Percentiles rank a stretch among this genome's conserved stretches.
phyloP scores from a whole-genome alignment of 2,113 vertebrate species.

The Heloderma charlesbogerti region DNA sequence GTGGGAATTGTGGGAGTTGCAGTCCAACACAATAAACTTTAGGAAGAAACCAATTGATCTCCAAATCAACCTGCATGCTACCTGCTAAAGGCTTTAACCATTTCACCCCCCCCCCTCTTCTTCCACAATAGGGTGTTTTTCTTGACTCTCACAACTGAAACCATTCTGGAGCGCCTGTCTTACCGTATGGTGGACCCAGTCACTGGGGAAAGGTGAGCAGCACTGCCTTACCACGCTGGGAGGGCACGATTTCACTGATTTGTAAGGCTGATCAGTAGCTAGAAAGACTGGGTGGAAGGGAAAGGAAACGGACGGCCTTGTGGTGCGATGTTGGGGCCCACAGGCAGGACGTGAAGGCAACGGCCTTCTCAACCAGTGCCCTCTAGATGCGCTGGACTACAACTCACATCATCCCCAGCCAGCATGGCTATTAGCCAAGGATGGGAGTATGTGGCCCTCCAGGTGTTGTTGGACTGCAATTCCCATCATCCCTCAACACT shows the following conservation, averaged over 20 bases:
- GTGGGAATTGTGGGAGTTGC: no score
- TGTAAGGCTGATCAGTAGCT: not conserved
- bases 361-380: no score
- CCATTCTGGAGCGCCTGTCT: constrained; percentile 84
- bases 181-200: constrained; percentile 85
- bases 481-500: no score
- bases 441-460: no score
- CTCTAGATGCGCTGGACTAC: no score
- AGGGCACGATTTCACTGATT: not conserved
- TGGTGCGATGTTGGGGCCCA: not conserved
- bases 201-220: constrained; percentile 87
- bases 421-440: no score
- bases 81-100: not conserved
- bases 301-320: no score
- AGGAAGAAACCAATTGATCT: not conserved
- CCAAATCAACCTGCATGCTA: not conserved
- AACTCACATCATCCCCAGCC: no score
- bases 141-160: constrained; percentile 84
- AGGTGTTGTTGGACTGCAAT: no score
- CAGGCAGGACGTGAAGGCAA: not conserved
- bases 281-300: not conserved
- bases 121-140: constrained; percentile 85
- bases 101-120: constrained; percentile 10
- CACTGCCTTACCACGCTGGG: not conserved
- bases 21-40: rapidly evolving